Percentiles rank a stretch among this genome's conserved stretches.
phyloP scores from a whole-genome alignment of 2,888 invertebrate genomes.

The Prosapia bicincta region DNA sequence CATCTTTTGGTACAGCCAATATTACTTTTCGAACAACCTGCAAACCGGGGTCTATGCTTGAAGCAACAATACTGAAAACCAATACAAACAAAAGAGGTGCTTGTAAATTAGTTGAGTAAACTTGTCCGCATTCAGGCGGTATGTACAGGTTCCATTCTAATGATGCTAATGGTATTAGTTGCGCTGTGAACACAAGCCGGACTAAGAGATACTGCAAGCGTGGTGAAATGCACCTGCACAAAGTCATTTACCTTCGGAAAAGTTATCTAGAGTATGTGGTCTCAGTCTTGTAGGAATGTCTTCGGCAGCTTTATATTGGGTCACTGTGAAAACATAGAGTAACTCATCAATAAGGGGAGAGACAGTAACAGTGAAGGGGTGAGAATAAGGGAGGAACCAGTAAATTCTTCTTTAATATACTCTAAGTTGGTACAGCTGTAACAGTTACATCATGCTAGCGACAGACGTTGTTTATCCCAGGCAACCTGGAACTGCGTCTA shows the following conservation, averaged over 20 bases:
- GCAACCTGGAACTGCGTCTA: too few relatives aligned
- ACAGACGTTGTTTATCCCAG: too few relatives aligned
- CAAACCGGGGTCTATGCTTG: too few relatives aligned
- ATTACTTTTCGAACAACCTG: too few relatives aligned
- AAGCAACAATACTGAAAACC: background rate
- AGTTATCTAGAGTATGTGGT: constrained; percentile 52
- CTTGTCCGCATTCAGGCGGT: background rate
- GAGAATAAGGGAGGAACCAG: background rate
- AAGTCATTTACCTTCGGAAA: constrained; percentile 50
- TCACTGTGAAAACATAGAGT: background rate
- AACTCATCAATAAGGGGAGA: background rate
- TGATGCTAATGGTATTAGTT: background rate
- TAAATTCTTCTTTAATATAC: too few relatives aligned
- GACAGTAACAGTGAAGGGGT: background rate
- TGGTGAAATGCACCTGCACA: background rate
- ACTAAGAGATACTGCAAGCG: background rate
- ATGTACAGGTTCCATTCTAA: background rate
- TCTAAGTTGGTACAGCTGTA: too few relatives aligned
- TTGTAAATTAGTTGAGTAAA: background rate
- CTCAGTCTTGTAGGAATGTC: constrained; percentile 40
- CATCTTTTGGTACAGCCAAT: too few relatives aligned
- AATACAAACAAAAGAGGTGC: background rate
- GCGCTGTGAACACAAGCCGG: background rate
- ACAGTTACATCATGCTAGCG: too few relatives aligned
- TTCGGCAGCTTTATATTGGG: constrained; percentile 31